phyloP scores from a whole-genome alignment of 2,888 invertebrate genomes.

The Sepioteuthis lessoniana region DNA sequence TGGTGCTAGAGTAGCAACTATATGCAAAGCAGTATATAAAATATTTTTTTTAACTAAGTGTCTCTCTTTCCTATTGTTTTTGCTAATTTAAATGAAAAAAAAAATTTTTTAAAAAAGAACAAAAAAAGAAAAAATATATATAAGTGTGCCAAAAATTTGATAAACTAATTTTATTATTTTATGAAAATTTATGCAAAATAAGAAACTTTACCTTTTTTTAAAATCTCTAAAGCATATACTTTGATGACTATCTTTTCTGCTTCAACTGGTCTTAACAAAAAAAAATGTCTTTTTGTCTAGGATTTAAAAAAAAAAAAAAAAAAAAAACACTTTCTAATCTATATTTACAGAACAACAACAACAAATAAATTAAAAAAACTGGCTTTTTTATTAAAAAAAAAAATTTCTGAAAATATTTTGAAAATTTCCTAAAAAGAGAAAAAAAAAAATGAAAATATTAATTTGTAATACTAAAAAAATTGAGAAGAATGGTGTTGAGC shows the following conservation, averaged over 20 bases:
- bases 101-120: not conserved
- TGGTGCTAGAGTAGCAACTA: not conserved
- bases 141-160: not conserved
- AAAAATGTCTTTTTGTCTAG: not conserved
- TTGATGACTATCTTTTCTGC: not conserved
- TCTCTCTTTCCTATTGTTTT: not conserved
- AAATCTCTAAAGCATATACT: too few species aligned
- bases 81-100: not conserved
- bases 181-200: conserved; percentile 11
- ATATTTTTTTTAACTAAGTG: not conserved
- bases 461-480: not conserved
- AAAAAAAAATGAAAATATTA: not conserved
- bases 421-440: not conserved
- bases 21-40: not conserved
- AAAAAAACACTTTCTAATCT: not conserved
- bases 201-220: not conserved
- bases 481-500: not conserved
- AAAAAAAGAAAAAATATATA: not conserved
- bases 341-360: not conserved
- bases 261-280: not conserved
- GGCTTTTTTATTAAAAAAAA: not conserved
- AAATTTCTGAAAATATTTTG: conserved; percentile 12
- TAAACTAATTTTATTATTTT: conserved; percentile 8
- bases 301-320: too few species aligned
- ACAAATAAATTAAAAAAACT: too few species aligned